A percentile compares a stretch with the other conserved stretches of the same genome.
Evolutionary conservation across 2,797 vertebrate species (phyloP).

Genomic region (Triplophysa bombifrons): DNA sequence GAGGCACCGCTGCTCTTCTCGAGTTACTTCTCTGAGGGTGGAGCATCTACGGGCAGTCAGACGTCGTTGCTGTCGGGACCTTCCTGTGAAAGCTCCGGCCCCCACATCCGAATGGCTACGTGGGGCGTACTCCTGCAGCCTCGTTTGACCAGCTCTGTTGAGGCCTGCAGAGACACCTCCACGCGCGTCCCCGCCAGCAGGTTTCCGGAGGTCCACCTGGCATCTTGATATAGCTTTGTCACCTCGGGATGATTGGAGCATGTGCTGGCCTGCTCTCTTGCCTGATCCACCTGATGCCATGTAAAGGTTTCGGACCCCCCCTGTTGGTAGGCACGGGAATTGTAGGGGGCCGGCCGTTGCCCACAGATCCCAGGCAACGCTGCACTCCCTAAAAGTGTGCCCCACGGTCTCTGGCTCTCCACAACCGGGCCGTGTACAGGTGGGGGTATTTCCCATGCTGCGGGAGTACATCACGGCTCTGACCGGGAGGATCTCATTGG

Average conservation of each 20-base stretch:
- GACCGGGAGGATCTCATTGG: no score
- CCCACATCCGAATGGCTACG: neutral
- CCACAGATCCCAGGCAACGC: neutral
- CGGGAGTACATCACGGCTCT: no score
- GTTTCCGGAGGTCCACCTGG: neutral
- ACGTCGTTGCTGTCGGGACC: neutral
- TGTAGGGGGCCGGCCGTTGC: neutral
- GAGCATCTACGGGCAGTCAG: constrained; percentile 3
- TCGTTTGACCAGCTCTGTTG: neutral
- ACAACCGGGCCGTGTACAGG: no score
- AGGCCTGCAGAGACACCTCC: neutral
- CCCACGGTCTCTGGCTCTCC: no score
- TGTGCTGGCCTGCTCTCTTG: no score
- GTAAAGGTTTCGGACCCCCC: neutral
- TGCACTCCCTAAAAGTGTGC: neutral
- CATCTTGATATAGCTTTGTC: neutral
- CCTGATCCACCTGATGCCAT: neutral
- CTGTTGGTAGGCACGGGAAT: constrained; percentile 7
- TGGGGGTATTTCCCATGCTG: no score
- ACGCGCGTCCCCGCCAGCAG: constrained; percentile 4
- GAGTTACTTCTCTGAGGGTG: no score
- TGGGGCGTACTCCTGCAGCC: neutral
- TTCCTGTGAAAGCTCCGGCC: neutral
- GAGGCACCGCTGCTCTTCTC: no score
- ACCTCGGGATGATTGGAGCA: neutral